A percentile compares a stretch with the other conserved stretches of the same genome.
Evolutionary conservation across 2,113 vertebrate species (phyloP).

Genomic region (Ageneiosus marmoratus): DNA sequence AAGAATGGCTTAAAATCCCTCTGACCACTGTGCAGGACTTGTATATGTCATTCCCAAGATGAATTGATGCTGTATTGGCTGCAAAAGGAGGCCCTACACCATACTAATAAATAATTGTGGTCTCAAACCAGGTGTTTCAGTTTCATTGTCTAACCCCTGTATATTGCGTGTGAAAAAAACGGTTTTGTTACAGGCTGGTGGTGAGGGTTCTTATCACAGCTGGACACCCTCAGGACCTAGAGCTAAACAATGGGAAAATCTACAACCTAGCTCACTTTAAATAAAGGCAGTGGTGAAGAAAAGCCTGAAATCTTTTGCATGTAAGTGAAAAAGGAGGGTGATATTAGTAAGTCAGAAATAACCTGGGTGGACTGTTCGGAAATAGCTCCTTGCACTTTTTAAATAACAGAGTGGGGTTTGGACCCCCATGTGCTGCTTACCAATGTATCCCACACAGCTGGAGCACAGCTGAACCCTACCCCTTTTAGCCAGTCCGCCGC

Average conservation of each 20-base stretch:
- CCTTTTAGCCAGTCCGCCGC: conserved; percentile 44
- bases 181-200: not conserved
- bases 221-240: conserved; percentile 4
- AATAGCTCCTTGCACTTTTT: not conserved
- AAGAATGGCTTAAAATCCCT: no score
- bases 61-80: no score
- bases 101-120: no score
- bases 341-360: not conserved
- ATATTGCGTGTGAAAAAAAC: conserved; percentile 25
- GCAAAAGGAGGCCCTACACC: no score
- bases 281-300: not conserved
- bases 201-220: conserved; percentile 29
- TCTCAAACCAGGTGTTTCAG: no score
- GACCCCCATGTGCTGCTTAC: conserved; percentile 41
- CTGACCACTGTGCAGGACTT: no score
- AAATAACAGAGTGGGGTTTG: conserved; percentile 35
- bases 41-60: no score
- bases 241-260: conserved; percentile 1
- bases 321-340: not conserved
- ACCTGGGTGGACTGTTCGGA: not conserved
- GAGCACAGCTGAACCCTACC: conserved; percentile 51
- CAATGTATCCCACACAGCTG: conserved; percentile 46
- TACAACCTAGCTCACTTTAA: not conserved
- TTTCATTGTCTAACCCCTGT: no score
- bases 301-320: not conserved